Evolutionary conservation across 2,113 vertebrate genomes (phyloP).

Genomic region (Progne subis): DNA sequence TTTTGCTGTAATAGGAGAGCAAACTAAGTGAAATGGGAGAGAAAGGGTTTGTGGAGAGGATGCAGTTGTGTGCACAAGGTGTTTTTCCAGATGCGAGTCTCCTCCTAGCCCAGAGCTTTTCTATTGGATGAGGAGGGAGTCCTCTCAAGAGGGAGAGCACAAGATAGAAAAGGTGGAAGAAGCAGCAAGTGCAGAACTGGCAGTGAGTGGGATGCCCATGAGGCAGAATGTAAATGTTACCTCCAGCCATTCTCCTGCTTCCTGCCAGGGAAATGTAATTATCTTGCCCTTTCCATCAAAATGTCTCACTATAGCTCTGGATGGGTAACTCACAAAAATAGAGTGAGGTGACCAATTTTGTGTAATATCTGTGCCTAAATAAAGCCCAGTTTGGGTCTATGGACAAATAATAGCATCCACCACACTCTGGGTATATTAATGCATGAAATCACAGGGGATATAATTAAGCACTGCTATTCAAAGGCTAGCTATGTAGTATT

Average conservation of each 20-base stretch:
- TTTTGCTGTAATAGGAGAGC: background rate
- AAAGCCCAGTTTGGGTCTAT: background rate
- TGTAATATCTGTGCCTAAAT: background rate
- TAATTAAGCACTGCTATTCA: slow-evolving; percentile 6
- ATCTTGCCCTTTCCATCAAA: slow-evolving; percentile 2
- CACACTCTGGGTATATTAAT: background rate
- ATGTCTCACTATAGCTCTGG: background rate
- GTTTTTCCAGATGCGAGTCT: background rate
- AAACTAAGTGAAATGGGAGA: background rate
- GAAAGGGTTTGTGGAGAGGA: background rate
- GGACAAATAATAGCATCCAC: background rate
- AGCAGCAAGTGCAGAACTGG: background rate
- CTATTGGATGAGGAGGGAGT: background rate
- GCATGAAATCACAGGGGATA: background rate
- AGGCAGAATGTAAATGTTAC: slow-evolving; percentile 28
- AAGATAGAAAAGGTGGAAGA: background rate
- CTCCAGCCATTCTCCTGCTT: background rate
- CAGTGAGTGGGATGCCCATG: background rate
- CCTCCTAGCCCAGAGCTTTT: background rate
- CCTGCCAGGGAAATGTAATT: slow-evolving; percentile 3
- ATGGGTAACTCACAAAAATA: background rate
- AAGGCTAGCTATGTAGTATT: slow-evolving; percentile 6
- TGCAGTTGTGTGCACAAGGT: background rate
- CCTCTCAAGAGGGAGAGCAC: background rate
- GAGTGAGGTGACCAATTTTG: background rate